Evolutionary conservation across 2,113 vertebrate genomes (phyloP), one percentile per base, ranked within the genome.

Genomic region (Clarias gariepinus): DNA sequence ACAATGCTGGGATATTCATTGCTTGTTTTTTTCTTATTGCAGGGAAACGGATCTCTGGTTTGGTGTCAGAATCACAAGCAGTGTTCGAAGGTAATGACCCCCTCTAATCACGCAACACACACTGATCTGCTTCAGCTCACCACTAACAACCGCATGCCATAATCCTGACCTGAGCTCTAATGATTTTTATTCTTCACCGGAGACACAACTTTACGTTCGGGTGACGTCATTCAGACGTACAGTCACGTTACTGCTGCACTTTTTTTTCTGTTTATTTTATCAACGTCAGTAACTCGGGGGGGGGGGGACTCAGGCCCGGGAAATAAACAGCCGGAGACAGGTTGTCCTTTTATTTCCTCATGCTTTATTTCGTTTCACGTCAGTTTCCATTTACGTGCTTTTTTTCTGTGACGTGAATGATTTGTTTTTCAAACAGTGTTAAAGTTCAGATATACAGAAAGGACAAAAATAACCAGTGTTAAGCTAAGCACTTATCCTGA

Each of bases 61-160:
- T 99, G 98, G 98, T 99, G 98, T 93, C 97, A 97, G 95, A 98
- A 96, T 95, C 97, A 99, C 93, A 99, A 98, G 93, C 97, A 99
- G 52, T 99, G 98, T 95, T 98, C 97, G 85, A 98, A 98, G 97
- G 98, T 99, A 97, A 90, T 86, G 4, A 7, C 73, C 2, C 11
- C 2, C 18, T 41, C 18, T 73, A 7, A 18, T 73, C 66, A 16
- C 18, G 15, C 3, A 69, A 0, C 21, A 47, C 3, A 25, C 71
- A 4, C 23, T 25, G 23, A 25, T 47, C 71, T 25, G 36, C 47
- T 21, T 36, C 30, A 19, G 18, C 41, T 52, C 52, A 13, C 13
- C 25, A 74, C 36, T 74, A 41, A 47, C 36, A 1, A 73, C 4
- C 1, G 2, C 33, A 21, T 74, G 2, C 10, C 21, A 23, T 74